Percentiles rank a stretch among this genome's conserved stretches.
Conservation (phyloP, 2,113 vertebrate species). For the Rynchops niger region DNA sequence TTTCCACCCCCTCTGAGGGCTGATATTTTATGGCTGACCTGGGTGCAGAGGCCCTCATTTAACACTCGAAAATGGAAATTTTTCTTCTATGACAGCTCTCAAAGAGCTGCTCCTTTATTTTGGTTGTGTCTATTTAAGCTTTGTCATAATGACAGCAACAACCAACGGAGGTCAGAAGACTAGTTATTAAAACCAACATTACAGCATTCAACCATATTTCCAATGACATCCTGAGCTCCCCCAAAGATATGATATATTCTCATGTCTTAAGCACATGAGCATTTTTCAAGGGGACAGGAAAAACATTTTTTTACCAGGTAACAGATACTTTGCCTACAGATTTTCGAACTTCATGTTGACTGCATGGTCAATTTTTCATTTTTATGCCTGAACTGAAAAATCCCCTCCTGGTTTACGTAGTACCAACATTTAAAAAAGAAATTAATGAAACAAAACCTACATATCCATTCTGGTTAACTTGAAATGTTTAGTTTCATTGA, state of each 20-base stretch:
- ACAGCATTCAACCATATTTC: not conserved
- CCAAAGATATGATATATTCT: not conserved
- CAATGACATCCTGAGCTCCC: not conserved
- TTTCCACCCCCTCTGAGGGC: not conserved
- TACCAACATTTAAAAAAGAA: not conserved
- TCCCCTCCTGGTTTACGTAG: not conserved
- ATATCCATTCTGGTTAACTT: not conserved
- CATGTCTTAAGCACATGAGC: not conserved
- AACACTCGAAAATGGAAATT: not conserved
- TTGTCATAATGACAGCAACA: not conserved
- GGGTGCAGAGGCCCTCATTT: not conserved
- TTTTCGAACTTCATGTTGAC: not conserved
- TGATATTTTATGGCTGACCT: not conserved
- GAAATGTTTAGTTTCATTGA: not conserved
- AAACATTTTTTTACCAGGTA: not conserved
- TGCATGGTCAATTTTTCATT: not conserved
- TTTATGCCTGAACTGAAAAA: not conserved
- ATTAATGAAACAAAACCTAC: not conserved
- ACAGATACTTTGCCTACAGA: not conserved
- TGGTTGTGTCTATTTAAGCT: not conserved
- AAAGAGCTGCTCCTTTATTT: not conserved
- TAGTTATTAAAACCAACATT: not conserved
- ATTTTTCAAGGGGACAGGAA: not conserved
- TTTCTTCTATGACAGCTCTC: not conserved
- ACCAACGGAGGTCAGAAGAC: not conserved